These are phyloP conservation scores for Mythimna albipuncta DNA, from an alignment of 2,888 invertebrate species.

Conservation along the genomic window DNA sequence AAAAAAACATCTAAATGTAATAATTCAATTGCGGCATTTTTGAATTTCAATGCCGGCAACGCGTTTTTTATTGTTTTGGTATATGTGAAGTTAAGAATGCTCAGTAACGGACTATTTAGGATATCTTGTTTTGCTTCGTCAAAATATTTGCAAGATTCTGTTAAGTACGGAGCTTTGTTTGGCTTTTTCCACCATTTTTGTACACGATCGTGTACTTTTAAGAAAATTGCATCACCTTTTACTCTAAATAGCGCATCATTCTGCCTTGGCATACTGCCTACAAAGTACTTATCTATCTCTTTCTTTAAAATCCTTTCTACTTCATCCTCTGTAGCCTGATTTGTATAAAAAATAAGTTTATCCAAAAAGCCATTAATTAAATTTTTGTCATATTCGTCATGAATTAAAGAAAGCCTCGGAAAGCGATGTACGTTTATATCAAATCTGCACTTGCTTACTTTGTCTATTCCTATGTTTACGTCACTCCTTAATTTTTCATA, in stretches of 20 bases:
- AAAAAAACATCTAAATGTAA: constrained; percentile 31
- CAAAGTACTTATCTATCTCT: constrained; percentile 49
- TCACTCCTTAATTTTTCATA: constrained; percentile 34
- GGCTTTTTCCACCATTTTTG: constrained; percentile 63
- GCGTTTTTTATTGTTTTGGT: constrained; percentile 33
- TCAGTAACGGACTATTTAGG: constrained; percentile 43
- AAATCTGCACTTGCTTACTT: constrained; percentile 43
- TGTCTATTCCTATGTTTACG: constrained; percentile 14
- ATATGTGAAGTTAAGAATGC: constrained; percentile 39
- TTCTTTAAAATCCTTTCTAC: constrained; percentile 57
- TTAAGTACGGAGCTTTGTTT: constrained; percentile 45
- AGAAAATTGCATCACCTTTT: constrained; percentile 58
- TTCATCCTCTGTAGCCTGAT: constrained; percentile 61
- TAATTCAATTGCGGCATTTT: constrained; percentile 24
- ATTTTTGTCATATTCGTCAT: constrained; percentile 32
- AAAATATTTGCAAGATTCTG: constrained; percentile 50
- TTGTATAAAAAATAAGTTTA: constrained; percentile 59
- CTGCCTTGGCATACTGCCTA: constrained; percentile 21
- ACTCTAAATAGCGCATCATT: constrained; percentile 30
- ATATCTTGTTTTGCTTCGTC: constrained; percentile 35
- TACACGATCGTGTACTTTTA: constrained; percentile 58
- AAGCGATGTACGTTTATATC: constrained; percentile 48
- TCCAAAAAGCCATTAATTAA: constrained; percentile 40
- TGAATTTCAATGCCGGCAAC: constrained; percentile 27
- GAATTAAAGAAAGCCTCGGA: constrained; percentile 45